A percentile compares a stretch with the other conserved stretches of the same genome.
Conservation (phyloP, 2,888 invertebrate genomes). For the Ophraella communa region DNA sequence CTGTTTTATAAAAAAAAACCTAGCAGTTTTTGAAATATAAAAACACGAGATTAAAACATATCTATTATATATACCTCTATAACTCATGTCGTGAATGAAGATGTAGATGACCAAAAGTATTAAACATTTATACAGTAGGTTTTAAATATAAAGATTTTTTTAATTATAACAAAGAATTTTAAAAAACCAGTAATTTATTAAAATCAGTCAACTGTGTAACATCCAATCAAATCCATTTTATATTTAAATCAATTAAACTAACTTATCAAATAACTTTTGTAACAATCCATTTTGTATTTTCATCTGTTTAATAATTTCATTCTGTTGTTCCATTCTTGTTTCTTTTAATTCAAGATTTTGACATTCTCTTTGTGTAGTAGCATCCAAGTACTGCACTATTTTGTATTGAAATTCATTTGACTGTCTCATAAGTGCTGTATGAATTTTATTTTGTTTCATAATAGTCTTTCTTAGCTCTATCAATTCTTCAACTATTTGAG, state of each 20-base stretch:
- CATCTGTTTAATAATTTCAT: slow-evolving; percentile 38
- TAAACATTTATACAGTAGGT: too few relatives aligned
- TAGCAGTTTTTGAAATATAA: too few relatives aligned
- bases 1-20: too few relatives aligned
- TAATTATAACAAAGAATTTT: too few relatives aligned
- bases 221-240: neutral
- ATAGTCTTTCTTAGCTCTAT: slow-evolving; percentile 26
- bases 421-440: slow-evolving; percentile 26
- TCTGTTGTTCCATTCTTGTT: slow-evolving; percentile 32
- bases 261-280: slow-evolving; percentile 33
- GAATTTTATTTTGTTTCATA: slow-evolving; percentile 22
- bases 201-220: neutral
- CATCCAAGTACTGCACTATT: slow-evolving; percentile 31
- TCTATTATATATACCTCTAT: too few relatives aligned
- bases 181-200: slow-evolving; percentile 1
- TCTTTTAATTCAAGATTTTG: slow-evolving; percentile 31
- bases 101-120: too few relatives aligned
- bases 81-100: too few relatives aligned
- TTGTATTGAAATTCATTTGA: slow-evolving; percentile 28
- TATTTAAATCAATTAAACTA: slow-evolving; percentile 20
- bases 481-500: slow-evolving; percentile 28
- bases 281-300: slow-evolving; percentile 35
- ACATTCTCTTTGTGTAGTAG: slow-evolving; percentile 23
- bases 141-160: neutral
- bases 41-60: too few relatives aligned